Evolutionary conservation across 2,113 vertebrate species (phyloP).

Genomic region (Gobius niger): DNA sequence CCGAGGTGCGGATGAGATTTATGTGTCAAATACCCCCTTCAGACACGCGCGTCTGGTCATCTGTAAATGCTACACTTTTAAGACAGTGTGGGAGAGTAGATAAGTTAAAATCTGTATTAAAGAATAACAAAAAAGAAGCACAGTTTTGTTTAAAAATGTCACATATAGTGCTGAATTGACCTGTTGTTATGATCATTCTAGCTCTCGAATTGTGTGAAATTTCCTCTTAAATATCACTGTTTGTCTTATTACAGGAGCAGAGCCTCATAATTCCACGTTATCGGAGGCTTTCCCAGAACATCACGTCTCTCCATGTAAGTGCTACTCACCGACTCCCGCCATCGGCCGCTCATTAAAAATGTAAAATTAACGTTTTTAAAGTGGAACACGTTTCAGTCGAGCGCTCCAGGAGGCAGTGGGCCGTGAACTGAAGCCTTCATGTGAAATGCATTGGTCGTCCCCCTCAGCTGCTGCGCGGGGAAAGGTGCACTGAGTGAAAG

Average conservation of each 20-base stretch:
- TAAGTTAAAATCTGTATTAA: slow-evolving; percentile 70
- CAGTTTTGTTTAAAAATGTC: too few relatives aligned
- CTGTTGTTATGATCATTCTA: too few relatives aligned
- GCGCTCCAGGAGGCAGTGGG: slow-evolving; percentile 74
- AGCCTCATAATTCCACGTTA: slow-evolving; percentile 23
- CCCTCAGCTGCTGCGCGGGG: slow-evolving; percentile 77
- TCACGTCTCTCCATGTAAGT: slow-evolving; percentile 53
- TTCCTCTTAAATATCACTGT: neutral
- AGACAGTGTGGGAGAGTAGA: slow-evolving; percentile 22
- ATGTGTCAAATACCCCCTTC: slow-evolving; percentile 48
- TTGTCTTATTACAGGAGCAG: neutral
- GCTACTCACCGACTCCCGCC: slow-evolving; percentile 59
- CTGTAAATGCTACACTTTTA: neutral
- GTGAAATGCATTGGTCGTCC: slow-evolving; percentile 81
- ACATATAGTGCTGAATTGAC: too few relatives aligned
- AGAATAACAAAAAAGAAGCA: slow-evolving; percentile 59
- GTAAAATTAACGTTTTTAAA: slow-evolving; percentile 76
- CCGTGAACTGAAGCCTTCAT: slow-evolving; percentile 72
- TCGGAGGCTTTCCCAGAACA: slow-evolving; percentile 34
- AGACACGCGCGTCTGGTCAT: slow-evolving; percentile 21
- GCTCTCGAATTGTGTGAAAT: too few relatives aligned
- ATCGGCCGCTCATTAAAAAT: slow-evolving; percentile 73
- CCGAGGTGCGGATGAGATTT: slow-evolving; percentile 13
- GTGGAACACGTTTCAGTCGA: slow-evolving; percentile 66
- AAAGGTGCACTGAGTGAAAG: slow-evolving; percentile 68